Evolutionary conservation across 2,113 vertebrate species (phyloP).

Genomic region (Mormyrus lacerda): DNA sequence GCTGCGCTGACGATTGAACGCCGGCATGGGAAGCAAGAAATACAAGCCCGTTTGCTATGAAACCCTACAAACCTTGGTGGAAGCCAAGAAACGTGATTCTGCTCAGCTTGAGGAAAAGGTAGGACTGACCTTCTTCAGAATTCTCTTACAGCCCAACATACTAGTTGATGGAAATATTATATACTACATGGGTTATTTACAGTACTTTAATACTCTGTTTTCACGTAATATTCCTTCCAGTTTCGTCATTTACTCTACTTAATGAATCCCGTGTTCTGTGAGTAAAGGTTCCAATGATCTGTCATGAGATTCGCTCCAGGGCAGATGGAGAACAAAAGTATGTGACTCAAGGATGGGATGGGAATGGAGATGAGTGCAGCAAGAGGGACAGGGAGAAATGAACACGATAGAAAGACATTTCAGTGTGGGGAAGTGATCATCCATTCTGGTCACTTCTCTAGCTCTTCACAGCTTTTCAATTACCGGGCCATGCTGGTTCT

Average conservation of each 20-base stretch:
- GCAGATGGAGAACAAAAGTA: not conserved
- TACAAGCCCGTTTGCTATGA: conserved; percentile 75
- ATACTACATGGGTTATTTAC: not conserved
- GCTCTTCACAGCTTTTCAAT: not conserved
- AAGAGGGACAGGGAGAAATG: not conserved
- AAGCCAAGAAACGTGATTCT: conserved; percentile 64
- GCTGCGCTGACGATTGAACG: conserved; percentile 51
- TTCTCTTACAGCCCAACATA: not conserved
- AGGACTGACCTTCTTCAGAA: conserved; percentile 21
- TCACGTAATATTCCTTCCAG: not conserved
- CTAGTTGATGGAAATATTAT: not conserved
- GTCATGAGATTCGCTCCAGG: not conserved
- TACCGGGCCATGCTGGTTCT: not conserved
- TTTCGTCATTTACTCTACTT: not conserved
- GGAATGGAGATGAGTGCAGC: not conserved
- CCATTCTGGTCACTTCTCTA: not conserved
- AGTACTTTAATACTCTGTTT: not conserved
- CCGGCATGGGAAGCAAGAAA: conserved; percentile 60
- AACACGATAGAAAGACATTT: not conserved
- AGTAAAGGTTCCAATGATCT: not conserved
- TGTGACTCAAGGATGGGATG: not conserved
- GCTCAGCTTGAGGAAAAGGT: conserved; percentile 74
- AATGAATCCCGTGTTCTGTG: not conserved
- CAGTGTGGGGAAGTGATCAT: not conserved
- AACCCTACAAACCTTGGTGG: conserved; percentile 62